Evolutionary conservation across 2,888 invertebrate species (phyloP).

Genomic region (Cheilosia urbana): DNA sequence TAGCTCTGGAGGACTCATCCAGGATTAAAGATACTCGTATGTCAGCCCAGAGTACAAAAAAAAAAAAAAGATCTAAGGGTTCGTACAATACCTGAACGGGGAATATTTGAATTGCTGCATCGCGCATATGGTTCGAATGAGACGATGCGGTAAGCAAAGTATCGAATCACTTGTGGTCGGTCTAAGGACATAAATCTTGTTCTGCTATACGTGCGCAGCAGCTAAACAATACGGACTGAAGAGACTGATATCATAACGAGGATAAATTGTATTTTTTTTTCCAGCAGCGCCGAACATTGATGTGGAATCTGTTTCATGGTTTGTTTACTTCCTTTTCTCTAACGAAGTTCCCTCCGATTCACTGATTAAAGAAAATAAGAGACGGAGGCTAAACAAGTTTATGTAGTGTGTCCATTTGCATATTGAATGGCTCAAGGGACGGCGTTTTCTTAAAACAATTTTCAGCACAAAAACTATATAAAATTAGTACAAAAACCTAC

Average conservation of each 20-base stretch:
- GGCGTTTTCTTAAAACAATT: too few species aligned
- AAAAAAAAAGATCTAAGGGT: constrained; percentile 7
- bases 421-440: too few species aligned
- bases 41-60: not conserved
- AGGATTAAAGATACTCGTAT: not conserved
- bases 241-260: not conserved
- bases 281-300: not conserved
- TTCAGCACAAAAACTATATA: too few species aligned
- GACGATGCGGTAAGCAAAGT: constrained; percentile 5
- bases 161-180: constrained; percentile 10
- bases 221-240: not conserved
- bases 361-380: not conserved
- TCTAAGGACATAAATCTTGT: not conserved
- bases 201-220: not conserved
- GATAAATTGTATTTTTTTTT: constrained; percentile 1
- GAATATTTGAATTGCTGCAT: constrained; percentile 23
- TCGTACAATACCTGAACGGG: not conserved
- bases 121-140: constrained; percentile 1
- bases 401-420: too few species aligned
- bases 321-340: too few species aligned
- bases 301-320: too few species aligned
- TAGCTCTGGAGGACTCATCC: not conserved
- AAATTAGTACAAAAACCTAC: too few species aligned
- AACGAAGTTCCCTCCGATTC: not conserved
- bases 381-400: not conserved